Percentiles rank a stretch among this genome's conserved stretches.
phyloP scores from a whole-genome alignment of 2,113 vertebrate genomes.

The Apteryx owenii region DNA sequence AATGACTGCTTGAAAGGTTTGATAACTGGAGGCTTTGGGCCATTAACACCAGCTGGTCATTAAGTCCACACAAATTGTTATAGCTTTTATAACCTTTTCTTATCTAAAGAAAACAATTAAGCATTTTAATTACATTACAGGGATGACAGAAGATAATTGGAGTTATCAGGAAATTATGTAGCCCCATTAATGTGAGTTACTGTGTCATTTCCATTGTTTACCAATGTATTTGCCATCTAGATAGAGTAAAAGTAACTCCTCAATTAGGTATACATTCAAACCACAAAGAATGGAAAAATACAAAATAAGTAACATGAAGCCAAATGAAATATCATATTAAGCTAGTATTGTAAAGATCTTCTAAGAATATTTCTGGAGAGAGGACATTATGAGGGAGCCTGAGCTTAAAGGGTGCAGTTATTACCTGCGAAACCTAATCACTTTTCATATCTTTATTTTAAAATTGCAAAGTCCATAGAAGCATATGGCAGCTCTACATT shows the following conservation, averaged over 20 bases:
- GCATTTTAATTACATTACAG: slow-evolving; percentile 64
- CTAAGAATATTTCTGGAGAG: not conserved
- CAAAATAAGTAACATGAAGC: not conserved
- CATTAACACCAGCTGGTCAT: slow-evolving; percentile 66
- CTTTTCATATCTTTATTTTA: not conserved
- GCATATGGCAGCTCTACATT: not conserved
- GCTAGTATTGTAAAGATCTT: not conserved
- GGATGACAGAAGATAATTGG: slow-evolving; percentile 70
- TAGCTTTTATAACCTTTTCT: slow-evolving; percentile 63
- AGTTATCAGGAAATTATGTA: slow-evolving; percentile 62
- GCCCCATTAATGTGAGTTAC: slow-evolving; percentile 55
- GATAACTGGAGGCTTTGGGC: slow-evolving; percentile 20
- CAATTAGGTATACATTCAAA: slow-evolving; percentile 14
- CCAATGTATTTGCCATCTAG: slow-evolving; percentile 21
- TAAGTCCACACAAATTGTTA: slow-evolving; percentile 66
- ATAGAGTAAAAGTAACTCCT: slow-evolving; percentile 15
- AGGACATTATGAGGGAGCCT: not conserved
- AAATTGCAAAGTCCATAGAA: not conserved
- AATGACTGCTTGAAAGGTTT: slow-evolving; percentile 41
- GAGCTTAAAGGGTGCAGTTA: not conserved
- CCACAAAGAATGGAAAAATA: not conserved
- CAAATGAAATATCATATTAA: not conserved
- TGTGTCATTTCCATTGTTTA: slow-evolving; percentile 59
- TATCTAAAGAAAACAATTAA: slow-evolving; percentile 73
- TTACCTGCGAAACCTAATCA: not conserved